Evolutionary conservation across 1,140 invertebrate species (phyloP).

Genomic region (Diorhabda sublineata): DNA sequence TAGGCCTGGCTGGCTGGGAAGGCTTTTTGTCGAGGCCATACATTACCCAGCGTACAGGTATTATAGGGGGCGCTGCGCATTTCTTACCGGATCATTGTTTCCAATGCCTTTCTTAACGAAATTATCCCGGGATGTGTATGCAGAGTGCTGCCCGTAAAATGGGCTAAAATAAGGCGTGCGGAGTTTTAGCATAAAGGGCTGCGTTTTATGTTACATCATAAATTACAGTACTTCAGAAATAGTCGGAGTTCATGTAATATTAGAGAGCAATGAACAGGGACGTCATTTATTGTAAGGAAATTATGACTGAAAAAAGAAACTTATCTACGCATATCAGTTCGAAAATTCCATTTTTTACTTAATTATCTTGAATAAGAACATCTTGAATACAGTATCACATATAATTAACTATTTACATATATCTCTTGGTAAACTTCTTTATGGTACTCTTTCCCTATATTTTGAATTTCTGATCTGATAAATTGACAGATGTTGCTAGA

Average conservation of each 20-base stretch:
- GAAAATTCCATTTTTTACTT: too few species aligned
- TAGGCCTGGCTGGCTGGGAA: constrained; percentile 1
- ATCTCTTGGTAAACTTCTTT: too few species aligned
- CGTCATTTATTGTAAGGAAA: background rate
- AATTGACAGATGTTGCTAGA: too few species aligned
- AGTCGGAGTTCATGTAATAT: constrained; percentile 2
- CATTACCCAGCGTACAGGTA: constrained; percentile 15
- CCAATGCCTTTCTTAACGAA: constrained; percentile 17
- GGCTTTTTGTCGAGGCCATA: constrained; percentile 7
- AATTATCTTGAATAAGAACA: too few species aligned
- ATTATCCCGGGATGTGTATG: constrained; percentile 14
- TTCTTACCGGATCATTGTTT: constrained; percentile 14
- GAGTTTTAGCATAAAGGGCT: constrained; percentile 4
- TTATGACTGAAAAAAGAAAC: too few species aligned
- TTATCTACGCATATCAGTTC: too few species aligned
- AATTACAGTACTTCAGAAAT: constrained; percentile 6
- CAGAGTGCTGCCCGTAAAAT: constrained; percentile 13
- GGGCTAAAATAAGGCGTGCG: background rate
- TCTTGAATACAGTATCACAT: too few species aligned
- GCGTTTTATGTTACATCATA: constrained; percentile 14
- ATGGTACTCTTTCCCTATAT: too few species aligned
- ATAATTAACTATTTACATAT: too few species aligned
- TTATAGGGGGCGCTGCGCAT: constrained; percentile 6
- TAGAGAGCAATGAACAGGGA: background rate
- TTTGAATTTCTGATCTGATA: too few species aligned